Evolutionary conservation across 2,797 vertebrate species (phyloP), one percentile per base, ranked within the genome.

Genomic region (Takifugu rubripes): DNA sequence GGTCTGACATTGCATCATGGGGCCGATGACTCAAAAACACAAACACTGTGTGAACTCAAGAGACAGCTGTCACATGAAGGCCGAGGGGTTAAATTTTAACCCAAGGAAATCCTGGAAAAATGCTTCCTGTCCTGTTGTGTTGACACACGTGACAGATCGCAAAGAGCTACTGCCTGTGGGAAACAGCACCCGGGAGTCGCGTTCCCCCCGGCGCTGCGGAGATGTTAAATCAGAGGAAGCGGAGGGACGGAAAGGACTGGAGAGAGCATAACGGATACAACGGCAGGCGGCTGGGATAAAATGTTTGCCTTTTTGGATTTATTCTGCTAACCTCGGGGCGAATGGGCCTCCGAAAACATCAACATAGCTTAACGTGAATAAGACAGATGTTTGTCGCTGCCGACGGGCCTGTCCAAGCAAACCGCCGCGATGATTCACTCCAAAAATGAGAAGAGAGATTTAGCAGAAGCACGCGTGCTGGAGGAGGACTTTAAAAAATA

Each of bases 11-110:
- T 2, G 3, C 25, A 26, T 14, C 2, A 9, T 8, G 25, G 45
- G 26, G 11, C 17, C 0, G 46, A 27, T 49, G 36, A 70, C 47
- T 56, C 29, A 52, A 53, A 62, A 62, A 52, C 16, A 49, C 36
- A 64, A 78, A 76, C 54, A 58, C 61, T 65, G 69, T 64, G 79
- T 53, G 60, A 76, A 50, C 16, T 24, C 25, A 47, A 33, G 42
- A 69, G 57, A 31, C 16, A n/a, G 17, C 54, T 6, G 26, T 63
- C 53, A 49, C 2, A 0, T 2, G 29, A 59, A 14, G 24, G 31
- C 44, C 0, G 31, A 33, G 47, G 24, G 69, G 70, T 44, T 75
- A 81, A 85, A 82, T 58, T 76, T 79, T 76, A 88, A 89, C 69
- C 31, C 10, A 48, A 72, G 71, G 77, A 83, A 82, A 83, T 80